Conservation (phyloP, 2,797 vertebrate genomes). For the Ispidina picta region DNA sequence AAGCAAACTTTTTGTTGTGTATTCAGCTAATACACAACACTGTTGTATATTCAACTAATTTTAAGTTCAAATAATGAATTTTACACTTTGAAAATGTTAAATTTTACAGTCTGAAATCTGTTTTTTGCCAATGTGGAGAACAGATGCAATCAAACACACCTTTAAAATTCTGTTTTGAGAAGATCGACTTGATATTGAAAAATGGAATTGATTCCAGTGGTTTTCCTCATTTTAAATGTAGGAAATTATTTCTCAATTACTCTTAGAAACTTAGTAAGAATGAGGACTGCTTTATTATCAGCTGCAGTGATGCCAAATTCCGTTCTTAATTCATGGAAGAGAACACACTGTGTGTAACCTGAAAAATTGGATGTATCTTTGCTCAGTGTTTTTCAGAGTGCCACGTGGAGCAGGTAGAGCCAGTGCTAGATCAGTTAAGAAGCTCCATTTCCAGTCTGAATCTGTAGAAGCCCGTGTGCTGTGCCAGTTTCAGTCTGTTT, state of each 20-base stretch:
- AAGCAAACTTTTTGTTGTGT: neutral
- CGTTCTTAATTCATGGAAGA: neutral
- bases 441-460: neutral
- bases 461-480: neutral
- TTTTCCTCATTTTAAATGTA: neutral
- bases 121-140: neutral
- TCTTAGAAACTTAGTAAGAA: neutral
- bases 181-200: neutral
- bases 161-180: neutral
- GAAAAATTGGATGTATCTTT: neutral
- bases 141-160: neutral
- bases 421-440: neutral
- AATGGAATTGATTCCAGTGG: neutral
- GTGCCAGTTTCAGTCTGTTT: slow-evolving; percentile 27
- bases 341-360: neutral
- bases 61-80: neutral
- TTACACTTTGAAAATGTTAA: neutral
- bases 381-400: neutral
- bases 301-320: neutral
- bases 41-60: neutral
- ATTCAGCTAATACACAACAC: neutral
- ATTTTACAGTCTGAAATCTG: neutral
- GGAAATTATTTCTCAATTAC: neutral
- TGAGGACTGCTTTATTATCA: neutral
- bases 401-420: neutral